Conservation (phyloP, 2,797 vertebrate species). For the Tenualosa thibaudeaui region DNA sequence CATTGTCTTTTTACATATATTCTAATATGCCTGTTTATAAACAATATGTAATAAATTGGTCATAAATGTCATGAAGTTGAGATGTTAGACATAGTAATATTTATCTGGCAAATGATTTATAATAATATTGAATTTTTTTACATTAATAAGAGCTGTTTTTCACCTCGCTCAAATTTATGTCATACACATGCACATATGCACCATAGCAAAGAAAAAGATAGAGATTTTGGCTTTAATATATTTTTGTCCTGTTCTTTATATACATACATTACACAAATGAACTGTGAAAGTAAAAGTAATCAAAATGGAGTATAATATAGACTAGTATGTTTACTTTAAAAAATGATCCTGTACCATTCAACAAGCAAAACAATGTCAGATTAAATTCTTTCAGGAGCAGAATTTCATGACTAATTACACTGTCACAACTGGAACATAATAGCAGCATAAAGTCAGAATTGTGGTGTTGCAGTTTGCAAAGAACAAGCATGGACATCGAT, state of each 20-base stretch:
- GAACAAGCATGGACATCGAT: not conserved
- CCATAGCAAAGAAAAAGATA: not conserved
- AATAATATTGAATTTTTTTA: not conserved
- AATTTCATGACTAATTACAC: not conserved
- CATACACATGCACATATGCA: not conserved
- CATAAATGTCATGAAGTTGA: not conserved
- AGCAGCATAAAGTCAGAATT: not conserved
- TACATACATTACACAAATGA: not conserved
- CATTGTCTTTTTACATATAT: not conserved
- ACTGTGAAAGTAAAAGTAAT: not conserved
- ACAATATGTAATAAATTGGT: not conserved
- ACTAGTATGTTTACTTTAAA: not conserved
- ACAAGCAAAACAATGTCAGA: not conserved
- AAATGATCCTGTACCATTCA: not conserved
- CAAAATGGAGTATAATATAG: not conserved
- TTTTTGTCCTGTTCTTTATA: constrained; percentile 4
- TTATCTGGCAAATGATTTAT: not conserved
- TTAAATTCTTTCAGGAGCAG: not conserved
- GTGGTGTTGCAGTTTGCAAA: not conserved
- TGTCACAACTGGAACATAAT: constrained; percentile 2
- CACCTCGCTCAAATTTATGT: not conserved
- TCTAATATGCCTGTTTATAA: not conserved
- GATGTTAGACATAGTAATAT: not conserved
- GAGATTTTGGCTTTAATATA: not conserved
- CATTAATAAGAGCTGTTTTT: not conserved